Evolutionary conservation across 2,113 vertebrate species (phyloP).

Genomic region (Dipodomys stephensi): DNA sequence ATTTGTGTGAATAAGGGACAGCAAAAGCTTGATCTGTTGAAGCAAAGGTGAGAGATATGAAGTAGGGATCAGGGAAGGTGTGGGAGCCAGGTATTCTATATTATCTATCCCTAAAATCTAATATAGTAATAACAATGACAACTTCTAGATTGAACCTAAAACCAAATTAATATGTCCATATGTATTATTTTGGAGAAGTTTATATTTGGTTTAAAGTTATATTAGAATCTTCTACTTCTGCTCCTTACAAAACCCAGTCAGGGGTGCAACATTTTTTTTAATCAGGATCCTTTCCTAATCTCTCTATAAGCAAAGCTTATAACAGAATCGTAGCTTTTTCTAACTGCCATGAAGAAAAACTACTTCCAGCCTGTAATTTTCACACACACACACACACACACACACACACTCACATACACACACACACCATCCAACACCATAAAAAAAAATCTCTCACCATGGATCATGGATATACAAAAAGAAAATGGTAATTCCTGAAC

Average conservation of each 20-base stretch:
- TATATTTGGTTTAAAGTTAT: constrained; percentile 30
- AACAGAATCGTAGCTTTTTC: not conserved
- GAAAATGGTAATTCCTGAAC: constrained; percentile 40
- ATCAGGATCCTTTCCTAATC: constrained; percentile 43
- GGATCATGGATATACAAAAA: not conserved
- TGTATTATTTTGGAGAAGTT: not conserved
- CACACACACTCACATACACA: no score
- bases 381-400: not conserved
- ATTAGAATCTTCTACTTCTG: constrained; percentile 34
- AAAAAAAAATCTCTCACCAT: not conserved
- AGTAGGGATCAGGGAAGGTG: rapidly evolving
- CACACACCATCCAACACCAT: no score
- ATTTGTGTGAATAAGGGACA: not conserved
- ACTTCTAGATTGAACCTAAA: not conserved
- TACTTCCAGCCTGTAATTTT: constrained; percentile 19
- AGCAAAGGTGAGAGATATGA: not conserved
- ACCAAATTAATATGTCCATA: not conserved
- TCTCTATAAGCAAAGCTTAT: constrained; percentile 12
- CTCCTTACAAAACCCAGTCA: not conserved
- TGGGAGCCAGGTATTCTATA: not conserved
- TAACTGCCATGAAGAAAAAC: constrained; percentile 23
- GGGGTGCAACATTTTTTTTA: not conserved
- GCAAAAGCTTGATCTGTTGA: not conserved
- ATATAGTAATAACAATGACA: not conserved
- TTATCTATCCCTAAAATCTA: not conserved